Base-by-base conservation (phyloP, 2,888 invertebrate genomes). In the Melangyna quadrimaculata region DNA sequence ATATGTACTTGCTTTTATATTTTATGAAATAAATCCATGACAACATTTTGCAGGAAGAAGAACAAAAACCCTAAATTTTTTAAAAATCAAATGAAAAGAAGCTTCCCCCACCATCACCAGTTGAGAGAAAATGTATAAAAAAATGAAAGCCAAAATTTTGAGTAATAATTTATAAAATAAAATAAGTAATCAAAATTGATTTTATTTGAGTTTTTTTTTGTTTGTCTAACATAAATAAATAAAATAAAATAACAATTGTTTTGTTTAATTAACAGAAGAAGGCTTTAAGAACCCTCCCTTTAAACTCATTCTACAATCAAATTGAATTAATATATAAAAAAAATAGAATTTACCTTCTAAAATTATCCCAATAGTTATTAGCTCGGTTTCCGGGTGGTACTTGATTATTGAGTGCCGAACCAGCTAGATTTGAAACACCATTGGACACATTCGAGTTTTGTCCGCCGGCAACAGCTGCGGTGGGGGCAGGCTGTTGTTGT, bases 301-400 rank as follows among this genome's bases (percentile, higher is more conserved):
- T 43, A 9, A 17, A 43, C 35, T 69, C 19, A 35, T 24, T 69
- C 37, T 59, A 74, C 37, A 35, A 53, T 53, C 71, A 65, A 77
- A 57, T n/a, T 19, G 27, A 48, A 61, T 45, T 17, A 12, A n/a
- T n/a, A n/a, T n/a, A n/a, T n/a, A n/a, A n/a, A n/a, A n/a, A n/a
- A n/a, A 45, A 67, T 59, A 63, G 35, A 75, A 89, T 89, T 94
- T 95, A 97, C 97, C 97, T 97, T 93, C 97, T 93, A 92, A 98
- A 97, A 93, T 98, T 97, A 91, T 98, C 97, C 97, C 97, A 97
- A 92, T 97, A 98, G 93, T 98, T 98, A 92, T 98, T 98, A 74
- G 97, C 97, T 87, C 97, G 93, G 92, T 96, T 97, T 32, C 97
- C 97, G 40, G 97, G 97, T 45, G 97, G 96, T 71, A 97, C 97